These are phyloP conservation scores for Dorcus hopei DNA, from an alignment of 2,888 invertebrate species.

Conservation along the genomic window DNA sequence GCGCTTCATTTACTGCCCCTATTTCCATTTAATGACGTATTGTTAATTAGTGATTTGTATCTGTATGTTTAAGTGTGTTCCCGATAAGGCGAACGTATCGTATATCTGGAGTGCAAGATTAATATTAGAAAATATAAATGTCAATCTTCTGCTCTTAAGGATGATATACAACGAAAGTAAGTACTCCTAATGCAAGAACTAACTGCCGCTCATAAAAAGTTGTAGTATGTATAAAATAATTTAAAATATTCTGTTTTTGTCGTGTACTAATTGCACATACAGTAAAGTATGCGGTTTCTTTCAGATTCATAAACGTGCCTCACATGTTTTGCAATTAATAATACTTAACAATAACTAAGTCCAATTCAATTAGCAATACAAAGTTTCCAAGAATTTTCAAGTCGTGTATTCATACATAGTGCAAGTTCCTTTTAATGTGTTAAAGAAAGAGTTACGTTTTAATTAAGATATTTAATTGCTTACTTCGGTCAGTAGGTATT, in stretches of 20 bases:
- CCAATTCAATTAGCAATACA: too few species aligned
- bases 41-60: slow-evolving; percentile 25
- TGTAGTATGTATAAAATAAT: slow-evolving; percentile 8
- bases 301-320: slow-evolving; percentile 8
- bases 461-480: too few species aligned
- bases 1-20: slow-evolving; percentile 8
- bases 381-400: too few species aligned
- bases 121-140: slow-evolving; percentile 6
- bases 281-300: slow-evolving; percentile 5
- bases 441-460: too few species aligned
- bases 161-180: slow-evolving; percentile 5
- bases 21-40: slow-evolving; percentile 19
- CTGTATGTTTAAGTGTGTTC: slow-evolving; percentile 19
- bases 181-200: slow-evolving; percentile 2
- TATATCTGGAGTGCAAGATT: slow-evolving; percentile 9
- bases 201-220: slow-evolving; percentile 7
- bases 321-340: slow-evolving; percentile 10
- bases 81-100: slow-evolving; percentile 16
- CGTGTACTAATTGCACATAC: slow-evolving; percentile 9
- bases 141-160: slow-evolving; percentile 6
- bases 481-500: too few species aligned
- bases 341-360: not conserved
- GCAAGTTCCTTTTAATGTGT: too few species aligned
- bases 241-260: slow-evolving; percentile 12
- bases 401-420: too few species aligned